phyloP scores from a whole-genome alignment of 2,113 vertebrate genomes.

The Montifringilla adamsi region DNA sequence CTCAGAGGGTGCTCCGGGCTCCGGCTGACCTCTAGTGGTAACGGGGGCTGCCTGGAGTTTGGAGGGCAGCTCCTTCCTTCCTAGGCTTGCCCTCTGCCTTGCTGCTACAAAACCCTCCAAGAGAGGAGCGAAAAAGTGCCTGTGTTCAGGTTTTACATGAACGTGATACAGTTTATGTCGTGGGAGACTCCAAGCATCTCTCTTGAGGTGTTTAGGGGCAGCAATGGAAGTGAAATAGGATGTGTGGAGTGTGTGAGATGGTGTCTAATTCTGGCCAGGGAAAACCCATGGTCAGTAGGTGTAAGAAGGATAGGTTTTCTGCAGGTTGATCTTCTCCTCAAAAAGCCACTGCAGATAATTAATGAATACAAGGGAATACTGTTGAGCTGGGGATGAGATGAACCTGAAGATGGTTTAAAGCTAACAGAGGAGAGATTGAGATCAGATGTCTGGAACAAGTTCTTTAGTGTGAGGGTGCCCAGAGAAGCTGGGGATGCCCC shows the following conservation, averaged over 20 bases:
- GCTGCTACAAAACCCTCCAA: not conserved
- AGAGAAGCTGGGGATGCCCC: not conserved
- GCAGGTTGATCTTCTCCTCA: not conserved
- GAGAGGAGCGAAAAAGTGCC: rapidly evolving
- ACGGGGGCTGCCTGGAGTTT: not conserved
- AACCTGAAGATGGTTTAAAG: not conserved
- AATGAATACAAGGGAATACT: too few species aligned
- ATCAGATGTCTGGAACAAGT: too few species aligned
- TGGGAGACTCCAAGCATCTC: too few species aligned
- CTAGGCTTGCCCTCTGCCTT: not conserved
- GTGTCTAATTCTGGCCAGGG: too few species aligned
- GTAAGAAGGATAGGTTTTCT: not conserved
- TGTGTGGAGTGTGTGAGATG: rapidly evolving
- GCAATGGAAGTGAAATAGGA: not conserved
- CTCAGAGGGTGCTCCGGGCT: not conserved
- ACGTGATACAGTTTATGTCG: rapidly evolving
- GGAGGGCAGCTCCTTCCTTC: not conserved
- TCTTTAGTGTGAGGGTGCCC: not conserved
- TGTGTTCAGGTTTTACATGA: not conserved
- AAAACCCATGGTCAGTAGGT: not conserved
- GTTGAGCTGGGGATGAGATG: not conserved
- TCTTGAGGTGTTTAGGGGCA: not conserved
- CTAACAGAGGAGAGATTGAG: not conserved
- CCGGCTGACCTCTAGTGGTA: conserved; percentile 20
- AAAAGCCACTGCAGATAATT: not conserved